phyloP scores from a whole-genome alignment of 2,797 vertebrate species.

The Pseudomugil gertrudae region DNA sequence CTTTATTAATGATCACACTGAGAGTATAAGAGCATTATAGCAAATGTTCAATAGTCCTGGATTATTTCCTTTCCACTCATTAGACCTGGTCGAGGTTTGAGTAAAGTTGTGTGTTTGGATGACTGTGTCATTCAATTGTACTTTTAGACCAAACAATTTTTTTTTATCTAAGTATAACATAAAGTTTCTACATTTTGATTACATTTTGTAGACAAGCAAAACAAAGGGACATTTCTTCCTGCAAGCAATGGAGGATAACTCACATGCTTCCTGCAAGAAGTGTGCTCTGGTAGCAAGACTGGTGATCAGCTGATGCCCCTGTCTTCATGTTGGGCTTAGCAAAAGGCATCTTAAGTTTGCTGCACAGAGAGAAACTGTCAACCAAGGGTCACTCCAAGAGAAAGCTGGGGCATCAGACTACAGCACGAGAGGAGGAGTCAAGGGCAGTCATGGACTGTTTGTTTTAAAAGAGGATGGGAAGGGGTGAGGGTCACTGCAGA shows the following conservation, averaged over 20 bases:
- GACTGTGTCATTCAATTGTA: not conserved
- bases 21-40: too few relatives aligned
- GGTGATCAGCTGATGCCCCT: slow-evolving; percentile 79
- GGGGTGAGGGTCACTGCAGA: slow-evolving; percentile 67
- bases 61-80: not conserved
- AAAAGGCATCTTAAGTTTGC: slow-evolving; percentile 60
- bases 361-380: slow-evolving; percentile 75
- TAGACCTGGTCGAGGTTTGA: not conserved
- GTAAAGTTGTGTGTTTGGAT: not conserved
- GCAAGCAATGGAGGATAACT: slow-evolving; percentile 41
- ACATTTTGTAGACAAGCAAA: slow-evolving; percentile 26
- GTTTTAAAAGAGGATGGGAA: slow-evolving; percentile 64
- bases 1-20: not conserved
- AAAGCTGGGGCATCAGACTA: slow-evolving; percentile 55
- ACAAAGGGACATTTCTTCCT: slow-evolving; percentile 43
- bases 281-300: slow-evolving; percentile 48
- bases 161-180: not conserved
- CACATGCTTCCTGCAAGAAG: slow-evolving; percentile 61
- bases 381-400: slow-evolving; percentile 63
- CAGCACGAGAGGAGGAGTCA: slow-evolving; percentile 72
- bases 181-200: slow-evolving; percentile 1
- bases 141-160: slow-evolving; percentile 7
- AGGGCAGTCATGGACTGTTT: slow-evolving; percentile 72
- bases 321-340: slow-evolving; percentile 73
- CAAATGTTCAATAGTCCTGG: not conserved